phyloP scores from a whole-genome alignment of 2,113 vertebrate species.

The Microcebus griseorufus region DNA sequence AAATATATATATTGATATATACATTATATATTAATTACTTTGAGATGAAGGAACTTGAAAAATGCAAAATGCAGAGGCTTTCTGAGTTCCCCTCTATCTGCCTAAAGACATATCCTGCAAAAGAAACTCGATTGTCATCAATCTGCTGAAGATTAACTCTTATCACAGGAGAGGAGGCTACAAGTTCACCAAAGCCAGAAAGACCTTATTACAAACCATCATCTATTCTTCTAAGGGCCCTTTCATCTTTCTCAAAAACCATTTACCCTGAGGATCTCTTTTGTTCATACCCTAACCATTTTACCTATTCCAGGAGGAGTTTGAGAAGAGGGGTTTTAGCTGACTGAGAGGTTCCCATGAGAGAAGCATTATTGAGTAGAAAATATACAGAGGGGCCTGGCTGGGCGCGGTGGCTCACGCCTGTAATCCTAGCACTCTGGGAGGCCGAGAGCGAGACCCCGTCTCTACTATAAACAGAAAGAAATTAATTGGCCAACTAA shows the following conservation, averaged over 20 bases:
- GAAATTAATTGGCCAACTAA: too few species aligned
- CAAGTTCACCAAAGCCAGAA: background rate
- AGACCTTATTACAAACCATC: background rate
- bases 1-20: background rate
- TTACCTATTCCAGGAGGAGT: background rate
- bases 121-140: background rate
- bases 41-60: background rate
- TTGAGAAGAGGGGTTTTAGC: background rate
- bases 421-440: too few species aligned
- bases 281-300: background rate
- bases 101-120: background rate
- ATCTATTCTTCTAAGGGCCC: background rate
- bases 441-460: too few species aligned
- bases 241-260: background rate
- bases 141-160: background rate
- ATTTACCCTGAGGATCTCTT: background rate
- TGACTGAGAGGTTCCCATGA: background rate
- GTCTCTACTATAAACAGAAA: too few species aligned
- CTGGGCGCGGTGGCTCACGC: too few species aligned
- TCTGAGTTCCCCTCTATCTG: background rate
- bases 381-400: too few species aligned
- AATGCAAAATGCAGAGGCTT: background rate
- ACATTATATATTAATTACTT: background rate
- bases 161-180: background rate
- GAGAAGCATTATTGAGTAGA: too few species aligned